Evolutionary conservation across 1,140 invertebrate species (phyloP).

Genomic region (Luehdorfia chinensis): DNA sequence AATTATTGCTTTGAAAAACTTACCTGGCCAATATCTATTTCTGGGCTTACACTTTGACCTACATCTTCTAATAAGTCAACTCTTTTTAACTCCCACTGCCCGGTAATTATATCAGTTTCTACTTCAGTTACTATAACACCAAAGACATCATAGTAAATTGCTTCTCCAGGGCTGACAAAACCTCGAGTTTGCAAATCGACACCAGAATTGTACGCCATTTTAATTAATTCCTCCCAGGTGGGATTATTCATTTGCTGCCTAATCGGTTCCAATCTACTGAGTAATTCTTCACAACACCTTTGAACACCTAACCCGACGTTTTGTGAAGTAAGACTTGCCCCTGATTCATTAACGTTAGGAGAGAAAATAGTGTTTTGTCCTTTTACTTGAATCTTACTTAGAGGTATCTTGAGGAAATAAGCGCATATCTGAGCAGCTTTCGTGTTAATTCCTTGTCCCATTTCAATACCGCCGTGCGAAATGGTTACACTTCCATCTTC

Average conservation of each 20-base stretch:
- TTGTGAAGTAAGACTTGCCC: slow-evolving; percentile 73
- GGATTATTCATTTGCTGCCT: slow-evolving; percentile 73
- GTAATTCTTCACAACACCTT: slow-evolving; percentile 49
- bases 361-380: slow-evolving; percentile 77
- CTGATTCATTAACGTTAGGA: slow-evolving; percentile 79
- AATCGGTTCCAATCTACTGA: slow-evolving; percentile 79
- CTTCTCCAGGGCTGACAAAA: slow-evolving; percentile 34
- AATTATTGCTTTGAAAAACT: no score
- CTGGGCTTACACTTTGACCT: slow-evolving; percentile 84
- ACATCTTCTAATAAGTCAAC: slow-evolving; percentile 86
- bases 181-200: slow-evolving; percentile 75
- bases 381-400: slow-evolving; percentile 81
- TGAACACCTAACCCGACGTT: slow-evolving; percentile 22
- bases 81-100: slow-evolving; percentile 79
- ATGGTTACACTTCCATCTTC: slow-evolving; percentile 86
- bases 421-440: slow-evolving; percentile 85
- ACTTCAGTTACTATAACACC: slow-evolving; percentile 80
- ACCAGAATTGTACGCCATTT: slow-evolving; percentile 69
- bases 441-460: slow-evolving; percentile 85
- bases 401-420: slow-evolving; percentile 81
- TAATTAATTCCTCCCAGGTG: slow-evolving; percentile 79
- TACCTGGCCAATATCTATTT: slow-evolving; percentile 89
- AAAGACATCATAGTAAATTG: slow-evolving; percentile 77
- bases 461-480: slow-evolving; percentile 86
- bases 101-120: slow-evolving; percentile 84